A percentile compares a stretch with the other conserved stretches of the same genome.
Conservation (phyloP, 2,797 vertebrate species). For the Urophycis tenuis region DNA sequence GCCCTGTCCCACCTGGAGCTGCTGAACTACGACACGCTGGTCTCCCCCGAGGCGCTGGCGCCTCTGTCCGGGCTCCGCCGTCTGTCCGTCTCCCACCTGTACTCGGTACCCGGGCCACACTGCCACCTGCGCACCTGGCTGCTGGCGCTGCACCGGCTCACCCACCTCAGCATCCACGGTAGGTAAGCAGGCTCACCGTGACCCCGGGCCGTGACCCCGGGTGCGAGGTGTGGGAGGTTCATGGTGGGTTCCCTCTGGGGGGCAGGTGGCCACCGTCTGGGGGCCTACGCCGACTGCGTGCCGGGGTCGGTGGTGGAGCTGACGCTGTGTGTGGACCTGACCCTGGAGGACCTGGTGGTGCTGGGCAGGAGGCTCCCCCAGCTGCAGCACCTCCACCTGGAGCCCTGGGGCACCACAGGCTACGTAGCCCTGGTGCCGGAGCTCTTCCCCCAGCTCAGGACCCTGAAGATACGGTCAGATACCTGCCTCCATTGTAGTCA, state of each 20-base stretch:
- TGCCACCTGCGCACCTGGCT: neutral
- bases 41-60: neutral
- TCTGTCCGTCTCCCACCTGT: neutral
- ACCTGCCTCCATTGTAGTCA: neutral
- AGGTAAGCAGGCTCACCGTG: too few relatives aligned
- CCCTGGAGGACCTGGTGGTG: neutral
- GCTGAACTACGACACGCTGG: neutral
- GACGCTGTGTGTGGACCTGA: conserved; percentile 2
- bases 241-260: too few relatives aligned
- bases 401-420: conserved; percentile 2
- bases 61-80: neutral
- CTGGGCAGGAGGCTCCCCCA: neutral
- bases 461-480: neutral
- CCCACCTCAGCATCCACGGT: neutral
- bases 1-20: neutral
- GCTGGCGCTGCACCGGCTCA: neutral
- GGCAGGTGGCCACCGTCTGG: neutral
- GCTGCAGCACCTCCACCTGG: conserved; percentile 14
- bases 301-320: neutral
- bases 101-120: neutral
- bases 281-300: neutral
- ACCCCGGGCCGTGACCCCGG: too few relatives aligned
- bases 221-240: too few relatives aligned
- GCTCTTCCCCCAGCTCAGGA: neutral
- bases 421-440: neutral